Evolutionary conservation across 2,888 invertebrate genomes (phyloP).

Genomic region (Gymnosoma rotundatum): DNA sequence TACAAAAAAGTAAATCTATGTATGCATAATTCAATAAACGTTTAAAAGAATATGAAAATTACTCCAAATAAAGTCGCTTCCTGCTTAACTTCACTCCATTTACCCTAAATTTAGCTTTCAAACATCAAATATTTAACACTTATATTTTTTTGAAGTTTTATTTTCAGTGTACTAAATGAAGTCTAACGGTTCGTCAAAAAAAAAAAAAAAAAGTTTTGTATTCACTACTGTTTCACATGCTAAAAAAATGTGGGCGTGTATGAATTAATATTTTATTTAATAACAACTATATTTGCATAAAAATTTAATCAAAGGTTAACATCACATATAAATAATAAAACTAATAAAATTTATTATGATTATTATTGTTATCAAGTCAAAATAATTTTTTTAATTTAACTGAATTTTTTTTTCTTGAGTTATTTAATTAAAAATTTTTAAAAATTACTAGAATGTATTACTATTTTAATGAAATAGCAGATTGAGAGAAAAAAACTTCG

Average conservation of each 20-base stretch:
- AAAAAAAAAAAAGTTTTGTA: neutral
- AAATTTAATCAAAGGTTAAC: constrained; percentile 63
- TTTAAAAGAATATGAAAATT: too few species aligned
- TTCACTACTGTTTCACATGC: constrained; percentile 29
- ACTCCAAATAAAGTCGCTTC: too few species aligned
- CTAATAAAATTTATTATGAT: constrained; percentile 23
- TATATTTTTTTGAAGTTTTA: neutral
- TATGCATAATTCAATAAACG: too few species aligned
- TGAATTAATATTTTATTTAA: constrained; percentile 66
- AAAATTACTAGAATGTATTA: neutral
- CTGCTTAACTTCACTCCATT: too few species aligned
- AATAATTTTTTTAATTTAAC: constrained; percentile 24
- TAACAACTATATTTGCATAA: constrained; percentile 58
- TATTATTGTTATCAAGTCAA: constrained; percentile 29
- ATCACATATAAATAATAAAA: constrained; percentile 24
- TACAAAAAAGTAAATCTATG: neutral
- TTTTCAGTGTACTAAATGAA: constrained; percentile 10
- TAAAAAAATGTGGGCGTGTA: constrained; percentile 47
- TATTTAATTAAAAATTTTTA: neutral
- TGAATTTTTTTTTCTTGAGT: neutral
- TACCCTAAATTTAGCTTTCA: too few species aligned
- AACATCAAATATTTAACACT: too few species aligned
- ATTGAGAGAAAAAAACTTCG: too few species aligned
- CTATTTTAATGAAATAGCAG: too few species aligned
- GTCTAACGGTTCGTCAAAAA: too few species aligned